Conservation (phyloP, 2,888 invertebrate species). For the Eudemis profundana region DNA sequence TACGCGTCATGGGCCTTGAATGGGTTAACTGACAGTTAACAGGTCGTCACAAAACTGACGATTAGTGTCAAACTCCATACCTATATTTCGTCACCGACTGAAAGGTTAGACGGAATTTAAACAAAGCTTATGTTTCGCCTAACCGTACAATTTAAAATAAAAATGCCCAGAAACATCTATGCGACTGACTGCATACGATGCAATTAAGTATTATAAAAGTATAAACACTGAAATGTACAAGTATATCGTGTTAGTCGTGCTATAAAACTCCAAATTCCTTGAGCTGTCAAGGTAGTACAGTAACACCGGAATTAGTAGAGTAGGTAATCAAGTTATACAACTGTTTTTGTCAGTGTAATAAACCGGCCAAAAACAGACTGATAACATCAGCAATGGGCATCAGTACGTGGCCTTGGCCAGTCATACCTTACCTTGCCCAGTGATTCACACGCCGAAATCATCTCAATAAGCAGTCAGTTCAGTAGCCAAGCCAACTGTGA, state of each 20-base stretch:
- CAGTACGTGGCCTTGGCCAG: conserved; percentile 28
- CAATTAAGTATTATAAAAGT: no score
- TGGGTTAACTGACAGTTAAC: no score
- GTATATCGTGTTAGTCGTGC: neutral
- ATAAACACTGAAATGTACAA: neutral
- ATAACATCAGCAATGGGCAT: conserved; percentile 27
- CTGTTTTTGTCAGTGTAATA: conserved; percentile 10
- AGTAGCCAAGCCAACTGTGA: conserved; percentile 4
- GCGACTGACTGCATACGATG: no score
- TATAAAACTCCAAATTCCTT: neutral
- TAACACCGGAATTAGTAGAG: conserved; percentile 9
- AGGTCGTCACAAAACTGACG: no score
- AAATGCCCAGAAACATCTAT: no score
- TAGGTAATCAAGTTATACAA: neutral
- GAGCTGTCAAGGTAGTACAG: conserved; percentile 7
- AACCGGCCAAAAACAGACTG: conserved; percentile 14
- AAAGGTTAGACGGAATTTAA: no score
- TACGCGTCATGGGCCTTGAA: no score
- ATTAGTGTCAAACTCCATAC: no score
- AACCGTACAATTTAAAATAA: no score
- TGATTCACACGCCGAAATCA: conserved; percentile 61
- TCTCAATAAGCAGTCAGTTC: conserved; percentile 52
- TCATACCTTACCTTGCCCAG: conserved; percentile 58
- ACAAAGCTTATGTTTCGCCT: no score
- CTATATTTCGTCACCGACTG: no score